Base-by-base conservation (phyloP, 1,140 invertebrate species). In the Amphibalanus amphitrite region DNA sequence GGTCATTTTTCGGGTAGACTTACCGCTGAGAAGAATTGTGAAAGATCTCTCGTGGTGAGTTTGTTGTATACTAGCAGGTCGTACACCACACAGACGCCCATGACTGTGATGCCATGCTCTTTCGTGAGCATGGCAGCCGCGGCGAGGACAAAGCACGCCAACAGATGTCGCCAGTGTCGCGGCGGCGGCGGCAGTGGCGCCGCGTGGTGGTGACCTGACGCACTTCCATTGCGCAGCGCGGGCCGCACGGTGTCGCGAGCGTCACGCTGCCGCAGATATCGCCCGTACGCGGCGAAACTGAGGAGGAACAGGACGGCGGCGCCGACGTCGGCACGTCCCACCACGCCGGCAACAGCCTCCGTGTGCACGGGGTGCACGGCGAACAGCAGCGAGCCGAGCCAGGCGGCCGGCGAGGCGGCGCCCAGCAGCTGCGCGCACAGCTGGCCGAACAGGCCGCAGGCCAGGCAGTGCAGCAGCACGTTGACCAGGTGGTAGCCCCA, bases 321-420 rank as follows among this genome's bases (percentile, higher is more conserved):
- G 71, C 96, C 81, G 33, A 95, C 79, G 82, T 98, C 95, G 20
- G 95, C 95, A 76, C 94, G 84, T 23, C 95, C 95, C 25, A 98
- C 95, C 67, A 98, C 86, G n/a, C 93, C 93, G 23, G 93, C 92
- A 8, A 98, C 94, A 68, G 76, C 91, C 82, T 95, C 93, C 29
- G 91, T 92, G 81, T 98, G 96, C 74, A 98, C 88, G 29, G 96
- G 96, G 83, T 98, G 96, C 40, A 92, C 87, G 68, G 91, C 86
- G 85, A 97, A 98, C 30, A 97, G 77, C 0, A 90, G 75, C 69
- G 90, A 83, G 33, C 87, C 86, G 23, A 93, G 82, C 70, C 88
- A 85, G 33, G 73, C 73, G 59, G 74, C 74, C 23, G 72, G 47
- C 10, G 74, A 72, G 23, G 71, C 64, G 23, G 28, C 72, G 0